Conservation (phyloP, 2,113 vertebrate genomes). For the Pongo abelii region DNA sequence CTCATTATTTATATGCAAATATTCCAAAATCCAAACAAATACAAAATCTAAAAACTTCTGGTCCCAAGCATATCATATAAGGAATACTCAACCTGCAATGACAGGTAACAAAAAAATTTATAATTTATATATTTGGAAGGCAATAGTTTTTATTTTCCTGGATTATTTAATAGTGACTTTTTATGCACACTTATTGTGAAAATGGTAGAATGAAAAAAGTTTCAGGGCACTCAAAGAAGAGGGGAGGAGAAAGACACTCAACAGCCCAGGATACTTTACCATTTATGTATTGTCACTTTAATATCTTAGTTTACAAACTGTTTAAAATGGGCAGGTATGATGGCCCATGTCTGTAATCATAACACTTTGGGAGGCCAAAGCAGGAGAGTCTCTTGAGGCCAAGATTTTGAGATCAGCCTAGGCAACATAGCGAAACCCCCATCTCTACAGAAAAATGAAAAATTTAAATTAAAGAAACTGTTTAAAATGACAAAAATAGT, state of each 20-base stretch:
- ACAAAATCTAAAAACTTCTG: not conserved
- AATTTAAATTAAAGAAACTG: not conserved
- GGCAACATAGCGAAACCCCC: no score
- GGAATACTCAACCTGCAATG: not conserved
- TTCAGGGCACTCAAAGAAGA: not conserved
- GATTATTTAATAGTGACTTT: not conserved
- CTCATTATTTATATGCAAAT: not conserved
- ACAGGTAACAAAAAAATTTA: not conserved
- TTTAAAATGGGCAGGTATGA: not conserved
- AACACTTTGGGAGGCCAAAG: no score
- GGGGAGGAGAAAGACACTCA: not conserved
- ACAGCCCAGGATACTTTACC: not conserved
- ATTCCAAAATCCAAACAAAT: not conserved
- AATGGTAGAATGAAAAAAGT: not conserved
- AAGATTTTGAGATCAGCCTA: no score
- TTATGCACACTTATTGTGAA: not conserved
- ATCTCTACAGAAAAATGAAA: no score
- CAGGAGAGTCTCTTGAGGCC: no score
- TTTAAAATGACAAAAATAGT: constrained; percentile 14
- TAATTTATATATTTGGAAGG: not conserved
- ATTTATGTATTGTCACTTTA: not conserved
- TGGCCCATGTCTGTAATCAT: no score
- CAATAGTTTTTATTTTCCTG: not conserved
- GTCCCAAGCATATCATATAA: not conserved
- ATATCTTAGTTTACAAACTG: not conserved